Conservation (phyloP, 1,140 invertebrate species). For the Pristionchus pacificus region DNA sequence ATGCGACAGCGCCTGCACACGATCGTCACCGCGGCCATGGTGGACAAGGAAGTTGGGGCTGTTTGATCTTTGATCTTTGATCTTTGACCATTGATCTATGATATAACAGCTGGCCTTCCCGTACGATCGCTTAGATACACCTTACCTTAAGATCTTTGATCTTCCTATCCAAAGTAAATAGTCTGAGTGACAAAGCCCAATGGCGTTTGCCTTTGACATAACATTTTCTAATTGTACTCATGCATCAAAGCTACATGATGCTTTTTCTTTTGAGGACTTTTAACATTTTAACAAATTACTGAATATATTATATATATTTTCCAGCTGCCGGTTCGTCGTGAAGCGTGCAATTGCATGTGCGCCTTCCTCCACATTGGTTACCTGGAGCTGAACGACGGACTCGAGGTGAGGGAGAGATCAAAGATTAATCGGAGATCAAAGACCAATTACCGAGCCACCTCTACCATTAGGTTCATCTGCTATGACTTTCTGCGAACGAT, state of each 20-base stretch:
- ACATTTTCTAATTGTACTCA: no score
- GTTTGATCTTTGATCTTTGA: background rate
- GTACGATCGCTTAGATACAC: no score
- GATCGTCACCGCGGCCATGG: background rate
- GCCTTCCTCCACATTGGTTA: constrained; percentile 15
- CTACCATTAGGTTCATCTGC: background rate
- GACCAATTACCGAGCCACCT: background rate
- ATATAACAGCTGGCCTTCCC: no score
- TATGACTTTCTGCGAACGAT: background rate
- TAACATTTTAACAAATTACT: no score
- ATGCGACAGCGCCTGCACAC: background rate
- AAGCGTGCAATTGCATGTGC: constrained; percentile 2
- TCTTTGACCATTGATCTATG: background rate
- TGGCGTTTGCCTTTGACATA: no score
- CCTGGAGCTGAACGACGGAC: constrained; percentile 4
- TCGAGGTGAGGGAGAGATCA: no score
- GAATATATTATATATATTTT: no score
- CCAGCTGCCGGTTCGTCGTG: constrained; percentile 11
- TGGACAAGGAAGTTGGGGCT: constrained; percentile 1
- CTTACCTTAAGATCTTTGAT: no score
- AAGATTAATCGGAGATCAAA: background rate
- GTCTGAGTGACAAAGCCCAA: background rate
- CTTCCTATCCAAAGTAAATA: constrained; percentile 1
- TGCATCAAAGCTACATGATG: no score
- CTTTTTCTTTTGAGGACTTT: no score